A percentile compares a stretch with the other conserved stretches of the same genome.
phyloP scores from a whole-genome alignment of 1,140 invertebrate genomes.

The Drosophila parabipectinata region DNA sequence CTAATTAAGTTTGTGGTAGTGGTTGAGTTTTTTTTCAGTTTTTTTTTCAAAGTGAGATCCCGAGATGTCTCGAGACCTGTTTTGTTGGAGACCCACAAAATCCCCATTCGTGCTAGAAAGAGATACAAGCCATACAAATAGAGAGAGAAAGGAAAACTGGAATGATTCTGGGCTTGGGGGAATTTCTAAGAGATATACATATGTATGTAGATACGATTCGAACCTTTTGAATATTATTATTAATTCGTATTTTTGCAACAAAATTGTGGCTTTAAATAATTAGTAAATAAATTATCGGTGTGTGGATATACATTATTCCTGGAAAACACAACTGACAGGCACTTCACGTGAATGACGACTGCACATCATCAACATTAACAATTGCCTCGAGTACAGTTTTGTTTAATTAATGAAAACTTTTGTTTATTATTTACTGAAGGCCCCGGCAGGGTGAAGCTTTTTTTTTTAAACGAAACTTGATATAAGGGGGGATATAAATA shows the following conservation, averaged over 20 bases:
- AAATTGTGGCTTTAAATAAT: slow-evolving; percentile 68
- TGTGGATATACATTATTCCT: slow-evolving; percentile 33
- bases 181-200: slow-evolving; percentile 47
- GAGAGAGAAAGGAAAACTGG: slow-evolving; percentile 19
- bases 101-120: not conserved
- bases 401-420: slow-evolving; percentile 25
- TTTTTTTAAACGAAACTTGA: too few species aligned
- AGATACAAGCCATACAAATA: not conserved
- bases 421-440: not conserved
- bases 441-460: too few species aligned
- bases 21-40: slow-evolving; percentile 33
- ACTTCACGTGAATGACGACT: slow-evolving; percentile 38
- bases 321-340: slow-evolving; percentile 42
- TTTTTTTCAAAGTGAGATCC: slow-evolving; percentile 38
- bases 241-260: slow-evolving; percentile 11
- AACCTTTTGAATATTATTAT: slow-evolving; percentile 45
- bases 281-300: slow-evolving; percentile 59
- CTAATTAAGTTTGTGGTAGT: slow-evolving; percentile 65
- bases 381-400: slow-evolving; percentile 41
- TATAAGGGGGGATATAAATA: too few species aligned
- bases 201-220: slow-evolving; percentile 8
- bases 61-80: slow-evolving; percentile 44
- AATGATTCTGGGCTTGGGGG: slow-evolving; percentile 49
- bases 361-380: slow-evolving; percentile 9
- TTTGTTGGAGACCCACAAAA: slow-evolving; percentile 44